phyloP scores from a whole-genome alignment of 2,888 invertebrate species.

The Eilema depressum region DNA sequence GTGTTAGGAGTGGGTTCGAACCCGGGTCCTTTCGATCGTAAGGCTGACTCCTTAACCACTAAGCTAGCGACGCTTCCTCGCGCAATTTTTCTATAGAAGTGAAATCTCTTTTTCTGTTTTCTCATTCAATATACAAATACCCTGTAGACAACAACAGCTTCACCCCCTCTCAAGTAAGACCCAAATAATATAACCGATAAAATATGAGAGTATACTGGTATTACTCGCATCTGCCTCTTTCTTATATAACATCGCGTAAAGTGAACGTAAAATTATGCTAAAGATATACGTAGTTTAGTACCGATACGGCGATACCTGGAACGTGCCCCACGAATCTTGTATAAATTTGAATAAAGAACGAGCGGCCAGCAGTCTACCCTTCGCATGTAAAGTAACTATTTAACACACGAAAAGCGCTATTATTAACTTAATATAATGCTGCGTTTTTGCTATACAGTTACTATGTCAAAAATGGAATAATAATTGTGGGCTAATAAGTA shows the following conservation, averaged over 20 bases:
- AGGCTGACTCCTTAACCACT: too few species aligned
- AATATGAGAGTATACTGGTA: neutral
- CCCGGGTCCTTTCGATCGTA: too few species aligned
- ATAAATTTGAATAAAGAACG: slow-evolving; percentile 4
- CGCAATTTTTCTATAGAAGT: neutral
- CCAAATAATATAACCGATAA: neutral
- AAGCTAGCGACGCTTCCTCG: too few species aligned
- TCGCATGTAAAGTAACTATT: slow-evolving; percentile 4
- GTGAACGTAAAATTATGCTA: slow-evolving; percentile 2
- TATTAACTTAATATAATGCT: neutral
- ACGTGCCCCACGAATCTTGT: slow-evolving; percentile 1
- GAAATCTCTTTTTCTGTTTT: neutral
- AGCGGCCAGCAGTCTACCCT: slow-evolving; percentile 1
- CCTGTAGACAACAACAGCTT: neutral
- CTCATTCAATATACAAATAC: neutral
- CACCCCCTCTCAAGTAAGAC: neutral
- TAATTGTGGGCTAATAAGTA: too few species aligned
- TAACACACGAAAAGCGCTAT: slow-evolving; percentile 1
- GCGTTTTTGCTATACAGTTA: neutral
- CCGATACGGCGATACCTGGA: neutral
- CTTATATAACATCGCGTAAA: neutral
- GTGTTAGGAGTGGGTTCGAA: too few species aligned
- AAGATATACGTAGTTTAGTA: slow-evolving; percentile 3
- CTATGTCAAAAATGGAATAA: neutral
- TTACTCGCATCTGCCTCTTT: neutral